Evolutionary conservation across 2,113 vertebrate genomes (phyloP), one percentile per base, ranked within the genome.

Genomic region (Oophaga pumilio): DNA sequence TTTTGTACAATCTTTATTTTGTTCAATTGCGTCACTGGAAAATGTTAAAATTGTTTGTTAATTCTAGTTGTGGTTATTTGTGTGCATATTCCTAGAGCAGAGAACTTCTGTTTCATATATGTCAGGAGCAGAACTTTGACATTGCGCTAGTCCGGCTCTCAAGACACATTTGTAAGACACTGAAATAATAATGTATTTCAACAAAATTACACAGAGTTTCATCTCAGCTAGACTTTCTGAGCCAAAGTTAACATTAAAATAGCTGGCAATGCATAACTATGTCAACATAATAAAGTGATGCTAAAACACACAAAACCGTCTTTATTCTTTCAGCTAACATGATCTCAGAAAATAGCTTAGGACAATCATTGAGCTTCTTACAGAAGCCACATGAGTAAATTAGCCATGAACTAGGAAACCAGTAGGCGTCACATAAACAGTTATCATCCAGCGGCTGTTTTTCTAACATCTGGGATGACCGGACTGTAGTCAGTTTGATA

Each of bases 241-340:
- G 84, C 84, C 84, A 85, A 85, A 62, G 71, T 85, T 76, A 85
- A 85, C 84, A 85, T 77, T 76, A 62, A 60, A 76, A 74, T 8
- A 50, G 66, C 69, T 85, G 83, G 69, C 53, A 76, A 85, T 49
- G 33, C 18, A 76, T 85, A 62, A 77, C 73, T 77, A 62, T 85
- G 73, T 85, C 71, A 85, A 85, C 73, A 85, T 85, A 85, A 77
- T 64, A 76, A 85, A 85, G 84, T 66, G 57, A 77, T 76, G 57
- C 57, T 26, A 64, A 77, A 85, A 76, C 28, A 85, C 66, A 85
- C 28, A 85, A 56, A 76, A 66, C 56, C 57, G 15, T n/a, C 57
- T 85, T 85, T 85, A 64, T 77, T 85, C 84, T 28, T 76, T 59
- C 9, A 62, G 84, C 53, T 77, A 66, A 64, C 59, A 77, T 50